Evolutionary conservation across 1,140 invertebrate genomes (phyloP).

Genomic region (Leptoteleia sp.): DNA sequence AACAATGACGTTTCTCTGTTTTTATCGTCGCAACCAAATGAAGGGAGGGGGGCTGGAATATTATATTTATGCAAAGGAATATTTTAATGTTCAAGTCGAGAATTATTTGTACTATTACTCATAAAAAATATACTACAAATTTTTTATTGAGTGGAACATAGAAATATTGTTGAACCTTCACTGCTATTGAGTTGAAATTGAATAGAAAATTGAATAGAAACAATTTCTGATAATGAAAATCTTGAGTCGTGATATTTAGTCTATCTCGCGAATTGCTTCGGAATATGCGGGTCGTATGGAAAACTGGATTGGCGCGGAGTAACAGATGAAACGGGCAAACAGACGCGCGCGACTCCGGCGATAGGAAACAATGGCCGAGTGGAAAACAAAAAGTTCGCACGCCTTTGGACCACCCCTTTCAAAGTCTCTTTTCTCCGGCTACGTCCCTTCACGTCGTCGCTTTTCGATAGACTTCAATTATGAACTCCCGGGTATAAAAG

Average conservation of each 20-base stretch:
- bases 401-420: slow-evolving; percentile 58
- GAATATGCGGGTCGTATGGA: slow-evolving; percentile 33
- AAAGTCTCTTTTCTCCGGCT: slow-evolving; percentile 61
- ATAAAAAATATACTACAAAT: no score
- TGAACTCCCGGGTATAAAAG: slow-evolving; percentile 79
- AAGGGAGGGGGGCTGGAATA: no score
- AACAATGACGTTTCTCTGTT: no score
- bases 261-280: slow-evolving; percentile 25
- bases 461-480: slow-evolving; percentile 80
- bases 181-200: no score
- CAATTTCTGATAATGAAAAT: slow-evolving; percentile 70
- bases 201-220: slow-evolving; percentile 79
- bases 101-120: no score
- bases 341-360: slow-evolving; percentile 60
- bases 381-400: slow-evolving; percentile 80
- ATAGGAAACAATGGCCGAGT: slow-evolving; percentile 78
- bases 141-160: no score
- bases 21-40: no score
- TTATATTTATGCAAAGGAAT: no score
- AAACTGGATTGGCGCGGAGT: slow-evolving; percentile 26
- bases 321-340: slow-evolving; percentile 48
- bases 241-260: slow-evolving; percentile 63
- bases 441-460: slow-evolving; percentile 67
- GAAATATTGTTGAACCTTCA: no score
- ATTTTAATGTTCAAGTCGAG: no score